Evolutionary conservation across 2,888 invertebrate species (phyloP), one percentile per base, ranked within the genome.

Genomic region (Liopterus haemorrhoidalis): DNA sequence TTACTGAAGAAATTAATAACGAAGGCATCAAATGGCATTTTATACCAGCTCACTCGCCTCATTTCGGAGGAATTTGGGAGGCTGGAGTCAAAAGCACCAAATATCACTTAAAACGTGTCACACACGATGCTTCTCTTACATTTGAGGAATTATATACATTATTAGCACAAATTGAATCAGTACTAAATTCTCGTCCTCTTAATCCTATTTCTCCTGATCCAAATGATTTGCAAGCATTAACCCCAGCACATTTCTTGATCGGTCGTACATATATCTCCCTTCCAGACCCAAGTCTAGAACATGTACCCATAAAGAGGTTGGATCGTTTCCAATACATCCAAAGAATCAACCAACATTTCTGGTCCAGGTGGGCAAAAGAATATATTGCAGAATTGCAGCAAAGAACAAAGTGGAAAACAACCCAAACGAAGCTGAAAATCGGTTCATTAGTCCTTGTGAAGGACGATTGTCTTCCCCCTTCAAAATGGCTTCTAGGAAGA

Each of bases 241-340:
- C 59, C 0, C 61, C 61, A 5, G 57, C 53, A n/a, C 60, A 62
- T 47, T 57, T 62, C 37, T 43, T 62, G 3, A 46, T 59, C 16
- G 58, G 55, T 3, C 18, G 38, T 14, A 20, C 50, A 2, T 30
- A 52, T 3, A 44, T 19, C 2, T 3, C 36, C 1, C 32, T 54
- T 2, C 42, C 53, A 2, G 53, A 55, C 6, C n/a, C n/a, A n/a
- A n/a, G n/a, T n/a, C n/a, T n/a, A n/a, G n/a, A n/a, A n/a, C 49
- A 52, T 6, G 4, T 36, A 11, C 12, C 51, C 9, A 21, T 31
- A 3, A 46, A 54, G 16, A 16, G 49, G 14, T 15, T n/a, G n/a
- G n/a, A n/a, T n/a, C n/a, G n/a, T n/a, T n/a, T n/a, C n/a, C n/a
- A n/a, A n/a, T n/a, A n/a, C n/a, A 21, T 57, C 1, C 56, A 56